Percentiles rank a stretch among this genome's conserved stretches.
Conservation (phyloP, 2,888 invertebrate species). For the Cetonia aurata region DNA sequence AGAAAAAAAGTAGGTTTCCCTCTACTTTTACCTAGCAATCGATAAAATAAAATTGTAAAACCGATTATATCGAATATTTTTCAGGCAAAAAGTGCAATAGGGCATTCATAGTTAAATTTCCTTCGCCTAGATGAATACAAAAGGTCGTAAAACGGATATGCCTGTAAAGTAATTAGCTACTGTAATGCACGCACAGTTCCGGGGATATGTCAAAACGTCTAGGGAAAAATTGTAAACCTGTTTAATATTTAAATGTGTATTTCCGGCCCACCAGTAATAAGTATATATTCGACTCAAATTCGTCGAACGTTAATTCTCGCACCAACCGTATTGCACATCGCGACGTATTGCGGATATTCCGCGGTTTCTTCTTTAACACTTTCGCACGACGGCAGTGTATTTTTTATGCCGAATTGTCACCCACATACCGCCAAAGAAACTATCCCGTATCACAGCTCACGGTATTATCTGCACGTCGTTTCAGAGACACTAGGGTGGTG, state of each 20-base stretch:
- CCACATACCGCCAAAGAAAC: constrained; percentile 26
- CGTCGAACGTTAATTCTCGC: background rate
- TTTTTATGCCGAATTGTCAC: background rate
- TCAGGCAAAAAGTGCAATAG: background rate
- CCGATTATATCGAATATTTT: background rate
- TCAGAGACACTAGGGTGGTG: constrained; percentile 55
- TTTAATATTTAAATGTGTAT: constrained; percentile 24
- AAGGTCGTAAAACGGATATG: background rate
- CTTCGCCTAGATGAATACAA: background rate
- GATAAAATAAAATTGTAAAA: too few species aligned
- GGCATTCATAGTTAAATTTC: too few species aligned
- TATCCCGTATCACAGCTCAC: constrained; percentile 4
- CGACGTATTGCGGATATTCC: background rate
- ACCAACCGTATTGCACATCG: constrained; percentile 1
- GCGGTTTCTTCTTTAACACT: background rate
- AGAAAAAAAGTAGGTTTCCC: too few species aligned
- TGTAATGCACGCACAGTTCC: background rate
- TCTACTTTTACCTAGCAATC: too few species aligned
- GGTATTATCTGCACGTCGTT: constrained; percentile 25
- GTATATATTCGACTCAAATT: background rate
- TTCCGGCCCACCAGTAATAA: background rate
- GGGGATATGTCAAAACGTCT: constrained; percentile 15
- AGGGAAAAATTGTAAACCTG: constrained; percentile 26
- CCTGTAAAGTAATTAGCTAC: background rate
- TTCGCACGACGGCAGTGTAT: constrained; percentile 16